phyloP scores from a whole-genome alignment of 2,888 invertebrate genomes.

The Notodonta dromedarius region DNA sequence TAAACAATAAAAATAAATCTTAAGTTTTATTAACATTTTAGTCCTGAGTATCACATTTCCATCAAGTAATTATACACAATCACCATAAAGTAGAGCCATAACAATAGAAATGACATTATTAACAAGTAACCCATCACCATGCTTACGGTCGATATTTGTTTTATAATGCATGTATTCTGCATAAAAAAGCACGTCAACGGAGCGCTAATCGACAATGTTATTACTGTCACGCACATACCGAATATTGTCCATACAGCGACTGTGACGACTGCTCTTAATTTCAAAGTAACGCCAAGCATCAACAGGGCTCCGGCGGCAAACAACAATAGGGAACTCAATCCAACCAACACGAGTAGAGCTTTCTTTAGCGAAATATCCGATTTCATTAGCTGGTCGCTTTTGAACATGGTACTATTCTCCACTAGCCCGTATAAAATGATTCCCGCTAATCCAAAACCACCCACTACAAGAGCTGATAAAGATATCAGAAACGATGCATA shows the following conservation, averaged over 20 bases:
- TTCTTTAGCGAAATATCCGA: conserved; percentile 3
- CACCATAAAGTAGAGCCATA: conserved; percentile 4
- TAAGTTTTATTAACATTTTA: not conserved
- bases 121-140: conserved; percentile 7
- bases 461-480: not conserved
- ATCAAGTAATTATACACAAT: not conserved
- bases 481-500: conserved; percentile 4
- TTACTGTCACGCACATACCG: not conserved
- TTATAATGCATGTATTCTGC: not conserved
- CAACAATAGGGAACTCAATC: not conserved
- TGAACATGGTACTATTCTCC: not conserved
- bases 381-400: not conserved
- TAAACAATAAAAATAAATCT: not conserved
- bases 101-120: not conserved
- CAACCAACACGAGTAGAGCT: not conserved
- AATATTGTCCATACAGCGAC: not conserved
- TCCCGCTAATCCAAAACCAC: conserved; percentile 5
- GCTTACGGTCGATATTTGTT: not conserved
- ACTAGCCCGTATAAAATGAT: conserved; percentile 5
- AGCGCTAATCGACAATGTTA: not conserved
- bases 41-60: not conserved
- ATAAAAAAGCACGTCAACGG: conserved; percentile 1
- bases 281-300: not conserved
- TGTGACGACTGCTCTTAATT: not conserved
- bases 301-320: conserved; percentile 1